phyloP scores from a whole-genome alignment of 1,140 invertebrate genomes.

The Drosophila simulans region DNA sequence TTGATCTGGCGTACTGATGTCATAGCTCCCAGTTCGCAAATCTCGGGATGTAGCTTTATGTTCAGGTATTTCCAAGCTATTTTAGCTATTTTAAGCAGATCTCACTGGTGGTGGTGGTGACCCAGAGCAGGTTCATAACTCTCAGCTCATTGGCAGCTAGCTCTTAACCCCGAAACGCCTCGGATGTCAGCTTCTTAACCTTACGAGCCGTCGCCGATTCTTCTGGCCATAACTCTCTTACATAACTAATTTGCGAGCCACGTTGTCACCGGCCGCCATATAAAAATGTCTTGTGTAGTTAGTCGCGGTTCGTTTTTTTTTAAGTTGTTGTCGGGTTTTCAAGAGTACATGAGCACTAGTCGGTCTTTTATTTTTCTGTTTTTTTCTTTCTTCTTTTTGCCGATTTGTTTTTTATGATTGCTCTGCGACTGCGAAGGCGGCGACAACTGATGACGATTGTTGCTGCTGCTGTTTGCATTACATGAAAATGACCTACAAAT shows the following conservation, averaged over 20 bases:
- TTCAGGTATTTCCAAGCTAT: background rate
- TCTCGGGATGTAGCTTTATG: background rate
- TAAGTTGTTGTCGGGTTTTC: slow-evolving; percentile 15
- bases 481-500: slow-evolving; percentile 79
- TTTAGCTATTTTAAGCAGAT: too few relatives aligned
- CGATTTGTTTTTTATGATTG: slow-evolving; percentile 58
- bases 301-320: slow-evolving; percentile 13
- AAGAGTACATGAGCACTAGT: slow-evolving; percentile 20
- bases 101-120: background rate
- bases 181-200: slow-evolving; percentile 70
- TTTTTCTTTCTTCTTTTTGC: slow-evolving; percentile 23
- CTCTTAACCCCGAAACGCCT: slow-evolving; percentile 45
- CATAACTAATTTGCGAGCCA: slow-evolving; percentile 63
- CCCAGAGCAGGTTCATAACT: slow-evolving; percentile 28
- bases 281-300: slow-evolving; percentile 39
- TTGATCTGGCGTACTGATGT: slow-evolving; percentile 10
- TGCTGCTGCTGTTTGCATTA: slow-evolving; percentile 56
- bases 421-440: slow-evolving; percentile 34
- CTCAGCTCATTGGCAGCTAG: slow-evolving; percentile 23
- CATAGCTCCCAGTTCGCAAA: slow-evolving; percentile 1
- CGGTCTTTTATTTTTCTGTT: background rate
- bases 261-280: slow-evolving; percentile 45
- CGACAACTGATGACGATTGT: slow-evolving; percentile 20
- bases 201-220: slow-evolving; percentile 27
- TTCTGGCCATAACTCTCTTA: slow-evolving; percentile 56